Evolutionary conservation across 2,113 vertebrate species (phyloP), one percentile per base, ranked within the genome.

Genomic region (human (Homo sapiens)): DNA sequence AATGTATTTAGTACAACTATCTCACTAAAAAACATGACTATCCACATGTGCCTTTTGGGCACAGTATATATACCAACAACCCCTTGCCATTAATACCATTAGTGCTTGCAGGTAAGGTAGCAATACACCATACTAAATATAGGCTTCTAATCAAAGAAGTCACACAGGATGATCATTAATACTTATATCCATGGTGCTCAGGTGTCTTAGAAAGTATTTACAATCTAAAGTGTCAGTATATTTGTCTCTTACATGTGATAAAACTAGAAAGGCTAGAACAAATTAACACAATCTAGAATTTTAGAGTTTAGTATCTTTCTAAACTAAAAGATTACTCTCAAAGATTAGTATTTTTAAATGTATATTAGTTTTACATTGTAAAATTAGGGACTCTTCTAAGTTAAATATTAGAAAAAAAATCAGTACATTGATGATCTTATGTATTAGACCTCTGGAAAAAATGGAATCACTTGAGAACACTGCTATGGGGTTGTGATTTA

Each of bases 131-230:
- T 5, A 73, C 22, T 93, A 32, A 48, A 79, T 72, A 52, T 16
- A 89, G 23, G 35, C 1, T 78, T 30, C 9, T 38, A 97, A 96
- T 43, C 86, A 79, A 96, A 98, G 66, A 61, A 94, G 18, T 92
- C 10, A 45, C 43, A 64, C n/a, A 78, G 59, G 48, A 23, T 57
- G 23, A 90, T 68, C 14, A 93, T 78, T 61, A 38, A 64, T 80
- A 0, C 35, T 95, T 95, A 70, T 50, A 79, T 4, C 45, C 30
- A 55, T 1, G 55, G 7, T 73, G 6, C 9, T 27, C 48, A 96
- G 70, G 64, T 81, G 96, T 52, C 52, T 66, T 76, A 78, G 35
- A 90, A 95, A 97, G 66, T 90, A 94, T 57, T 93, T 72, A 78
- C 8, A 57, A 16, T 55, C 12, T 70, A 87, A 97, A 30, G n/a